These are phyloP conservation scores for Mesitornis unicolor DNA, from an alignment of 2,113 vertebrate species.

Conservation along the genomic window DNA sequence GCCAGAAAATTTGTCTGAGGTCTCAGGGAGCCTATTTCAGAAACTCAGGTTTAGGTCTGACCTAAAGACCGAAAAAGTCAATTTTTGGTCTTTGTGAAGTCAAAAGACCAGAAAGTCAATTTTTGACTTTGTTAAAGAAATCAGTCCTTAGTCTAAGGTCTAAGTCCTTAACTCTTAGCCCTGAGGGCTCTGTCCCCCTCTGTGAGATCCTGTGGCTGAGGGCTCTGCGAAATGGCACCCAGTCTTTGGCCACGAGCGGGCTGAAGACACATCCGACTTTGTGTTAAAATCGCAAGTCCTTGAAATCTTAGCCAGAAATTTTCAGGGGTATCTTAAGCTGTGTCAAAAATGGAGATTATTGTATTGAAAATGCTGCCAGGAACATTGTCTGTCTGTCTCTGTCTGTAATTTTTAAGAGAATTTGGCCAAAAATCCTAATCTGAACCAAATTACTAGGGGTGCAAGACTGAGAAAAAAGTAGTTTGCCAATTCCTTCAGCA, in stretches of 20 bases:
- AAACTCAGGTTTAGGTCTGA: background rate
- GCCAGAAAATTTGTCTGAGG: background rate
- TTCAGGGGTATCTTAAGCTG: background rate
- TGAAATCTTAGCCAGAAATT: background rate
- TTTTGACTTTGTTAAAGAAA: background rate
- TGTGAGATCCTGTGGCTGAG: accelerated
- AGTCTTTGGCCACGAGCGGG: accelerated
- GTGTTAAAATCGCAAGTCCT: accelerated
- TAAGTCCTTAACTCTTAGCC: background rate
- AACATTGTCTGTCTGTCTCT: background rate
- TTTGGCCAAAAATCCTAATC: background rate
- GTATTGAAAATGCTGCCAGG: background rate
- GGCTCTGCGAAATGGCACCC: background rate
- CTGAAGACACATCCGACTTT: accelerated
- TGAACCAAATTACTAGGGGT: background rate
- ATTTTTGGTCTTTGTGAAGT: background rate
- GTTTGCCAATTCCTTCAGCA: background rate
- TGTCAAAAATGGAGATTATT: background rate
- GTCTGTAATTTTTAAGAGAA: background rate
- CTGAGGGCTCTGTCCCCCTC: background rate
- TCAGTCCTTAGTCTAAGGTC: background rate
- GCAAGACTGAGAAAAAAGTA: accelerated
- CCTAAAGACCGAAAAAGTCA: too few relatives aligned
- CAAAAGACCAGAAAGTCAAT: background rate
- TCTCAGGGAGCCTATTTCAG: background rate